Conservation (phyloP, 2,888 invertebrate species). For the Marronus borbonicus region DNA sequence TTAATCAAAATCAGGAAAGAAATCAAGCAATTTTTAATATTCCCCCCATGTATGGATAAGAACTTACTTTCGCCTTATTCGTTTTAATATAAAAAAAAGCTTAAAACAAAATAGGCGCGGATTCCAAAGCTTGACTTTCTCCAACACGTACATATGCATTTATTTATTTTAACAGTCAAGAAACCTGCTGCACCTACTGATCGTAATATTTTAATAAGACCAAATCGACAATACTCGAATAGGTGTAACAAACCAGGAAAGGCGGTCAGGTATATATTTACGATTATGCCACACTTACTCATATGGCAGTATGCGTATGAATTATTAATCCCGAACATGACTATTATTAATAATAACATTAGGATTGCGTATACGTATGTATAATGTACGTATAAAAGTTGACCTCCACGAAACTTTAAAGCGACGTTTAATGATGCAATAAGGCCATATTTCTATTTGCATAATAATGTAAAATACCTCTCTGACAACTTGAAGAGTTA, state of each 20-base stretch:
- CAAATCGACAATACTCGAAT: neutral
- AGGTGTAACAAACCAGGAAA: constrained; percentile 23
- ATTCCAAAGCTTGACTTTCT: neutral
- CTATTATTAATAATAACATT: constrained; percentile 26
- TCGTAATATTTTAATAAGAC: neutral
- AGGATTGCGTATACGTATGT: constrained; percentile 12
- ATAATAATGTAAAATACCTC: neutral
- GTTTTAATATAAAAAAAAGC: too few relatives aligned
- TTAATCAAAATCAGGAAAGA: too few relatives aligned
- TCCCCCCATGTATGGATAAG: too few relatives aligned
- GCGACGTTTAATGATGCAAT: constrained; percentile 27
- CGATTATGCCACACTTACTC: neutral
- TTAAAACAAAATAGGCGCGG: neutral
- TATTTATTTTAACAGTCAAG: neutral
- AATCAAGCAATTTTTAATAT: too few relatives aligned
- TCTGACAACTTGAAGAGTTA: constrained; percentile 7
- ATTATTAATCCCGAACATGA: constrained; percentile 33
- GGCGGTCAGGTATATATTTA: neutral
- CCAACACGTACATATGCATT: neutral
- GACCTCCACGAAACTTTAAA: constrained; percentile 34
- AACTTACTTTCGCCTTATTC: too few relatives aligned
- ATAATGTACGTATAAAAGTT: neutral
- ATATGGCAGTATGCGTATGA: constrained; percentile 23
- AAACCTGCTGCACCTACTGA: neutral
- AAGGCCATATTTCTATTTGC: constrained; percentile 12